Evolutionary conservation across 2,113 vertebrate genomes (phyloP).

Genomic region (Ia io): DNA sequence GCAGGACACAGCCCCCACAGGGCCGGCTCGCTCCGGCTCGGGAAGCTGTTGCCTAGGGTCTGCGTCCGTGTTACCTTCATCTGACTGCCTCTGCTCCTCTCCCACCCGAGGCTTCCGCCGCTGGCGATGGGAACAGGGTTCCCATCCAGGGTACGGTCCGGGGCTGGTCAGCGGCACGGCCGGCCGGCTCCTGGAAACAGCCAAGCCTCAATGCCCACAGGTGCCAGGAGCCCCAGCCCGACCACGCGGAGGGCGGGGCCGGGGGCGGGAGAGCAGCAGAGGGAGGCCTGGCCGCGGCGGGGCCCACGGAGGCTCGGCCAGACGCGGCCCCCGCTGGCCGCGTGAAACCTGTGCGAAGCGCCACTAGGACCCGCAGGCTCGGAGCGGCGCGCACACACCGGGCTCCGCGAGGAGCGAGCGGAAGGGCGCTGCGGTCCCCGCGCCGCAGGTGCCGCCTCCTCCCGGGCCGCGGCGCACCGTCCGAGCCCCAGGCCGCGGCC

Average conservation of each 20-base stretch:
- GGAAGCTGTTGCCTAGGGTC: neutral
- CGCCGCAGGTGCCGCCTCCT: neutral
- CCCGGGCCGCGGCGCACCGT: neutral
- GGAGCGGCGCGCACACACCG: neutral
- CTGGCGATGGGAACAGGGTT: neutral
- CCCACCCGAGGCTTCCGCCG: conserved; percentile 24
- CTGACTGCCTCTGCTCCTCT: conserved; percentile 31
- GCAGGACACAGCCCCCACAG: neutral
- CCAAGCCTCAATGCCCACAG: conserved; percentile 23
- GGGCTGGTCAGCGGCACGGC: conserved; percentile 33
- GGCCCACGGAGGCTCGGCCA: neutral
- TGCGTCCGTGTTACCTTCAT: neutral
- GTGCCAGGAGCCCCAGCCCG: conserved; percentile 2
- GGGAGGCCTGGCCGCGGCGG: neutral
- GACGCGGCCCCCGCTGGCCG: neutral
- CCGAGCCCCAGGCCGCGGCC: neutral
- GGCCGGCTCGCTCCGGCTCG: neutral
- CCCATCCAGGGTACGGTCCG: neutral
- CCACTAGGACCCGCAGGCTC: neutral
- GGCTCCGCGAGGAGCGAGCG: neutral
- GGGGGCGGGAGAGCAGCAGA: neutral
- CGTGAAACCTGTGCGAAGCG: neutral
- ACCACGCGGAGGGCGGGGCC: conserved; percentile 19
- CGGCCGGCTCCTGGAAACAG: neutral
- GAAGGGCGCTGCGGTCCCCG: neutral